phyloP scores from a whole-genome alignment of 2,113 vertebrate genomes.

The Serilophus lunatus region DNA sequence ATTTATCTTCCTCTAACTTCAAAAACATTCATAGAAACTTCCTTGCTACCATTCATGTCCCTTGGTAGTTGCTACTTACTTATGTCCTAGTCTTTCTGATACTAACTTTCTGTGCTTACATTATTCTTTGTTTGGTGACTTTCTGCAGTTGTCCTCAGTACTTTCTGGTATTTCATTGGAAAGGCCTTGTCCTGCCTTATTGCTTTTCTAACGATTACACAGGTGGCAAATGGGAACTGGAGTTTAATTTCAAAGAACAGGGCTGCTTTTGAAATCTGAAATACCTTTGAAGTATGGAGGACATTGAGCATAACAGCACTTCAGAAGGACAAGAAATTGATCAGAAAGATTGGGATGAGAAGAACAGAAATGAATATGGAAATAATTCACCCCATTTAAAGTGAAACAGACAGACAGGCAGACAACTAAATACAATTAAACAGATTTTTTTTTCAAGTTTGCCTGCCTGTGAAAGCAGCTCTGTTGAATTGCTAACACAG shows the following conservation, averaged over 20 bases:
- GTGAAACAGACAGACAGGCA: constrained; percentile 22
- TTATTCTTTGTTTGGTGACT: not conserved
- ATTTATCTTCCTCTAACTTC: not conserved
- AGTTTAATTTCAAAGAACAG: not conserved
- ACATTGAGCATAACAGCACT: not conserved
- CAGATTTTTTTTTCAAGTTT: not conserved
- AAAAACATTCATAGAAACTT: not conserved
- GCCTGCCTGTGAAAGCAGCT: constrained; percentile 2
- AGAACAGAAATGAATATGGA: not conserved
- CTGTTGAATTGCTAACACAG: constrained; percentile 43
- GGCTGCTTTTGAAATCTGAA: not conserved
- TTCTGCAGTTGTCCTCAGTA: not conserved
- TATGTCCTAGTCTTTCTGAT: not conserved
- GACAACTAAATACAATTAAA: constrained; percentile 49
- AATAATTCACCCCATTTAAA: constrained; percentile 26
- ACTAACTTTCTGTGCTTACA: not conserved
- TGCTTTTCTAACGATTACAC: not conserved
- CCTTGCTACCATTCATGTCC: not conserved
- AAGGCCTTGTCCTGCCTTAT: not conserved
- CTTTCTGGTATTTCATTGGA: not conserved
- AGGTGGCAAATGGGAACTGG: not conserved
- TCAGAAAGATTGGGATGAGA: not conserved
- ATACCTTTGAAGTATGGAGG: not conserved
- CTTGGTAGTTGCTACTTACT: not conserved
- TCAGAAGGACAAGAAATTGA: not conserved